Evolutionary conservation across 2,113 vertebrate species (phyloP), one percentile per base, ranked within the genome.

Genomic region (Mesocricetus auratus): DNA sequence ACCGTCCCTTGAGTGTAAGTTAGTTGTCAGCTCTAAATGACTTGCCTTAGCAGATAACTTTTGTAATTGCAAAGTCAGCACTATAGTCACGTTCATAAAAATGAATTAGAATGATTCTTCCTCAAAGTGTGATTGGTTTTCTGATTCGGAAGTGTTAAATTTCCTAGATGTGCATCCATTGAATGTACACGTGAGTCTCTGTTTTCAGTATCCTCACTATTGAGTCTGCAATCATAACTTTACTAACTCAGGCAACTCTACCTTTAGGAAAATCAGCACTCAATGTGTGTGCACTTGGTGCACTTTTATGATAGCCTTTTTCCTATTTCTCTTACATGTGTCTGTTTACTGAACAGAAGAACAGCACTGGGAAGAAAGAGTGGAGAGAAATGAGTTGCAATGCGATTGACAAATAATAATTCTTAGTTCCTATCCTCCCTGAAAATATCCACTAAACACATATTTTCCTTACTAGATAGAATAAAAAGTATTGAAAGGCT

Each of bases 21-120:
- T 96, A 98, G 97, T 95, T 86, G 58, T 83, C n/a, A 97, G 29
- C 85, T 96, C 89, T 98, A 97, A 98, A 98, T 98, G 97, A 90
- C 71, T 93, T 82, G 36, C 42, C 39, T 95, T 97, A 96, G 45
- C 60, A 89, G 73, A 81, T 81, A 31, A 39, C 86, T 0, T 92
- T 96, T 94, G 64, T 94, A 96, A 89, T 90, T 96, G 79, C 13
- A 90, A 96, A 98, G 74, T 97, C 89, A 92, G 64, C 91, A 96
- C 19, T 73, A 7, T 62, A 47, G 19, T 7, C 10, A 66, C 79
- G 1, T 45, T 89, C 62, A 71, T 88, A 73, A 75, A 64, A 71
- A 62, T n/a, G 22, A 62, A 94, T 86, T 92, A 19, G 11, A 86
- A 75, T n/a, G 13, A 94, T 42, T 86, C 9, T 16, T 93, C 12